Base-by-base conservation (phyloP, 2,888 invertebrate species). In the Linnaemya vulpina region DNA sequence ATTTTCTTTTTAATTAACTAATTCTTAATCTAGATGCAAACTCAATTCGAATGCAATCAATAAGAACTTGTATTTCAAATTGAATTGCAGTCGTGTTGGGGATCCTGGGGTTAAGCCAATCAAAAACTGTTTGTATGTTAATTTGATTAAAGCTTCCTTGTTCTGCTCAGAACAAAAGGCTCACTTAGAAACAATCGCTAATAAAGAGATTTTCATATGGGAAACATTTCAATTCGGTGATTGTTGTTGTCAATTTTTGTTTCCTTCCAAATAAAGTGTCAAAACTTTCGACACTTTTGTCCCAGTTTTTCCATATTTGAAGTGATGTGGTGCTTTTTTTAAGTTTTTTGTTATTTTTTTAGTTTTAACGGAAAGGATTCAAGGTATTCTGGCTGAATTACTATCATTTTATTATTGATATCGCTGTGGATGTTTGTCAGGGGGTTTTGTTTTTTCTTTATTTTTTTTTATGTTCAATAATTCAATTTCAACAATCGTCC, bases 211-310 rank as follows among this genome's bases (percentile, higher is more conserved):
- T 75, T 78, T 65, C 55, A 49, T 53, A 67, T 49, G 22, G 51
- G 17, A 25, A 75, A 84, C 79, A 80, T 77, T 63, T 84, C 84
- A 81, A 51, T 75, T 85, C 81, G 65, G 67, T 82, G 84, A 77
- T 70, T 55, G 76, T 80, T 74, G 49, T 17, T 51, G 51, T 51
- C 2, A 3, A 9, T 51, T 49, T 73, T n/a, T 62, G 11, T 62
- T 76, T 80, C 78, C 51, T 43, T 58, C 71, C 55, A 38, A 67
- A 82, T 79, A 82, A 82, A 85, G 82, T 85, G 85, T 82, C 85
- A 82, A 85, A 85, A 82, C 78, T 85, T 82, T 79, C 82, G 85
- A 85, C 85, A 85, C 85, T 85, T 85, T 85, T 85, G 85, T 85
- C 82, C 85, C 85, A 85, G 82, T 85, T 85, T 85, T 82, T 82